phyloP scores from a whole-genome alignment of 2,113 vertebrate species.

The Aegotheles bennettii region DNA sequence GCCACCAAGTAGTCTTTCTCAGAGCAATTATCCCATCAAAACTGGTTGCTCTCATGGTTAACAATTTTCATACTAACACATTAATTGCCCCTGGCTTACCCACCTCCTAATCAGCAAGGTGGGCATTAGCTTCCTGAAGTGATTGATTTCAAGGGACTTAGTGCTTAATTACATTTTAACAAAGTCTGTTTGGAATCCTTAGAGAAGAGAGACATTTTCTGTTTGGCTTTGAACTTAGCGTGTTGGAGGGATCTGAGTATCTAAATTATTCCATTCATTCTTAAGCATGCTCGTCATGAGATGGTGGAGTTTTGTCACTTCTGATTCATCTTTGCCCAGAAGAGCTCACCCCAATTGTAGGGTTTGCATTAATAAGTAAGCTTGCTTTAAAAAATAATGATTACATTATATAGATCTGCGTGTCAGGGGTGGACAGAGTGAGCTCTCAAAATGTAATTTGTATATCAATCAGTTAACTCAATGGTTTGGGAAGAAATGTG shows the following conservation, averaged over 20 bases:
- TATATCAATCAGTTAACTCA: conserved; percentile 24
- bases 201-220: conserved; percentile 49
- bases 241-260: conserved; percentile 32
- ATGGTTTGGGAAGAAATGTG: conserved; percentile 19
- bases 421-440: not conserved
- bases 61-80: conserved; percentile 38
- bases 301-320: conserved; percentile 25
- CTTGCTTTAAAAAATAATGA: conserved; percentile 62
- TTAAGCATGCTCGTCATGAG: not conserved
- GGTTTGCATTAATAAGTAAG: conserved; percentile 49
- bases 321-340: conserved; percentile 50
- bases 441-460: conserved; percentile 47
- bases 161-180: conserved; percentile 73
- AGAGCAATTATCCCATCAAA: conserved; percentile 50
- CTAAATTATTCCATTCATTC: conserved; percentile 59
- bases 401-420: not conserved
- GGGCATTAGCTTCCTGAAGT: conserved; percentile 65
- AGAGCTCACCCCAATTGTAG: conserved; percentile 53
- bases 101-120: conserved; percentile 68
- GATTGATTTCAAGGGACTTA: conserved; percentile 76
- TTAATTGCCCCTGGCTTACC: conserved; percentile 64
- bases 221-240: conserved; percentile 57
- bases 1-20: not conserved
- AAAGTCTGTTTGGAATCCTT: conserved; percentile 64
- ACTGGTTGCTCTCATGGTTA: not conserved